Percentiles rank a stretch among this genome's conserved stretches.
phyloP scores from a whole-genome alignment of 2,797 vertebrate species.

The Trachops cirrhosus region DNA sequence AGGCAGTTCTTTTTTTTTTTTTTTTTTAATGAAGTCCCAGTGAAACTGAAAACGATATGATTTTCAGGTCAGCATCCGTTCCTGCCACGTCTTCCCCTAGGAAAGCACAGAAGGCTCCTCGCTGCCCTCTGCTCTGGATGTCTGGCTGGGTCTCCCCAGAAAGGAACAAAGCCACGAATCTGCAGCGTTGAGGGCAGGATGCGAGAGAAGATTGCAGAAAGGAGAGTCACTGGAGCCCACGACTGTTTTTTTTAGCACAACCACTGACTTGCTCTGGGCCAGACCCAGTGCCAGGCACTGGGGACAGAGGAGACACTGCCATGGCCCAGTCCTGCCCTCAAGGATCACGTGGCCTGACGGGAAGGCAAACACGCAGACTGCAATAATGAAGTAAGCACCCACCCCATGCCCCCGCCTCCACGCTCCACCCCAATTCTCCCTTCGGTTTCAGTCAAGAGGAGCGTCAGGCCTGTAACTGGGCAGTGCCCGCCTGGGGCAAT shows the following conservation, averaged over 20 bases:
- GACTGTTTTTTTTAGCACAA: background rate
- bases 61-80: slow-evolving; percentile 28
- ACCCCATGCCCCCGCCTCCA: accelerated
- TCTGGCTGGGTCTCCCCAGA: background rate
- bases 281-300: background rate
- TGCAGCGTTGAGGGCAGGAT: background rate
- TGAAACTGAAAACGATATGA: slow-evolving; percentile 22
- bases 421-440: background rate
- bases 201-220: background rate
- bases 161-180: background rate
- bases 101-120: background rate
- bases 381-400: background rate
- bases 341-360: accelerated
- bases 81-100: background rate
- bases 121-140: background rate
- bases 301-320: background rate
- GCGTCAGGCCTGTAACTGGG: accelerated
- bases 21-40: background rate
- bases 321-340: background rate
- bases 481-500: background rate
- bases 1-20: background rate
- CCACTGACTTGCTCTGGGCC: background rate
- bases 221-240: background rate
- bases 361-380: background rate
- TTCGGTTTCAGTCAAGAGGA: background rate